phyloP scores from a whole-genome alignment of 2,113 vertebrate species.

The Furnarius figulus region DNA sequence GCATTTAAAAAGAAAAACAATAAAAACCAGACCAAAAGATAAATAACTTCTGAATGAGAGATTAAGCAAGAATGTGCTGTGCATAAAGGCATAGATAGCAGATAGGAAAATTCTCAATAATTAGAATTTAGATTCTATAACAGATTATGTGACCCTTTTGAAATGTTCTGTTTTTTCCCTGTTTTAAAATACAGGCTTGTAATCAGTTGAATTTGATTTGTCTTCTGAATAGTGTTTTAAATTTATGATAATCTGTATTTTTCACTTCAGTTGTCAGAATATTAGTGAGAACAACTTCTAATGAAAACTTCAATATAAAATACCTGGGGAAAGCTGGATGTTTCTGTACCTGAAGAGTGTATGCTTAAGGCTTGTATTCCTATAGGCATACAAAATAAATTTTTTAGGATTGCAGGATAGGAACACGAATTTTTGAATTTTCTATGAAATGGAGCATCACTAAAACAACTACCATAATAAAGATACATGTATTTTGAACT shows the following conservation, averaged over 20 bases:
- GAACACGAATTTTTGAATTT: background rate
- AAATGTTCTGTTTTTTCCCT: background rate
- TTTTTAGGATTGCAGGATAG: background rate
- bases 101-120: background rate
- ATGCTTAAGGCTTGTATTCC: background rate
- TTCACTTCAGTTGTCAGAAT: background rate
- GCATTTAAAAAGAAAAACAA: background rate
- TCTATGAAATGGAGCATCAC: background rate
- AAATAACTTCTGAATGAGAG: background rate
- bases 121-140: background rate
- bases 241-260: background rate
- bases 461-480: background rate
- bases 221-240: background rate
- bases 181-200: background rate
- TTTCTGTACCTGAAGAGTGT: background rate
- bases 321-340: background rate
- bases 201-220: background rate
- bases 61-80: background rate
- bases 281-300: background rate
- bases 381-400: background rate
- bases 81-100: background rate
- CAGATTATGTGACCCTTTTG: background rate
- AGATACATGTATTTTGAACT: background rate
- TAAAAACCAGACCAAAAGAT: background rate
- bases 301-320: background rate